These are phyloP conservation scores for Stenopsyche tienmushanensis DNA, from an alignment of 1,140 invertebrate species.

Conservation along the genomic window DNA sequence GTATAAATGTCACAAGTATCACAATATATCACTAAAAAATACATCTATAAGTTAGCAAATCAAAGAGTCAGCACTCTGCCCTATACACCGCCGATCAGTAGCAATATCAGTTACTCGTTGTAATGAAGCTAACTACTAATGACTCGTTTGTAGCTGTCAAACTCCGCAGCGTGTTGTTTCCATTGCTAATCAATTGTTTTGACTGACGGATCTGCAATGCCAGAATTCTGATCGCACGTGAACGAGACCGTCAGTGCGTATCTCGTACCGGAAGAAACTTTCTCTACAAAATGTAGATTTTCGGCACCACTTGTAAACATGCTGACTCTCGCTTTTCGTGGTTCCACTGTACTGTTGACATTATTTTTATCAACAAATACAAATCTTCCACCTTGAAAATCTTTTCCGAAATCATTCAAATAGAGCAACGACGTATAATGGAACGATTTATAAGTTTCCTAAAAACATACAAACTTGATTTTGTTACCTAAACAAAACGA, in stretches of 20 bases:
- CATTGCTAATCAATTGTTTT: too few species aligned
- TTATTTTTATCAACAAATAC: constrained; percentile 74
- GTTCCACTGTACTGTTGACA: constrained; percentile 73
- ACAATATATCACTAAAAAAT: too few species aligned
- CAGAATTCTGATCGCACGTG: constrained; percentile 71
- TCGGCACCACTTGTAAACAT: constrained; percentile 87
- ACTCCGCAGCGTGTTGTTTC: too few species aligned
- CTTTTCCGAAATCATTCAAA: constrained; percentile 69
- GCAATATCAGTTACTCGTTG: too few species aligned
- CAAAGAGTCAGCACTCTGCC: too few species aligned
- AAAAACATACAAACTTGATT: constrained; percentile 29
- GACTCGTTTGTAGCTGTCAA: too few species aligned
- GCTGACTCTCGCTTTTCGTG: constrained; percentile 73
- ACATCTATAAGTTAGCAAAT: too few species aligned
- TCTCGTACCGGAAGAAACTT: constrained; percentile 68
- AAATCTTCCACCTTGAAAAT: constrained; percentile 82
- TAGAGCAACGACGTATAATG: constrained; percentile 85
- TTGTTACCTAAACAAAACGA: too few species aligned
- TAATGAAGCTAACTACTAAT: too few species aligned
- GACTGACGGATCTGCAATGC: constrained; percentile 61
- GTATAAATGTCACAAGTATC: too few species aligned
- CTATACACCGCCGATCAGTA: too few species aligned
- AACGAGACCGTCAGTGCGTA: constrained; percentile 85
- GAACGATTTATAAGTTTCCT: constrained; percentile 83
- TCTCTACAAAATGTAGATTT: constrained; percentile 82